Conservation (phyloP, 2,113 vertebrate species). For the Oncorhynchus gorbuscha region DNA sequence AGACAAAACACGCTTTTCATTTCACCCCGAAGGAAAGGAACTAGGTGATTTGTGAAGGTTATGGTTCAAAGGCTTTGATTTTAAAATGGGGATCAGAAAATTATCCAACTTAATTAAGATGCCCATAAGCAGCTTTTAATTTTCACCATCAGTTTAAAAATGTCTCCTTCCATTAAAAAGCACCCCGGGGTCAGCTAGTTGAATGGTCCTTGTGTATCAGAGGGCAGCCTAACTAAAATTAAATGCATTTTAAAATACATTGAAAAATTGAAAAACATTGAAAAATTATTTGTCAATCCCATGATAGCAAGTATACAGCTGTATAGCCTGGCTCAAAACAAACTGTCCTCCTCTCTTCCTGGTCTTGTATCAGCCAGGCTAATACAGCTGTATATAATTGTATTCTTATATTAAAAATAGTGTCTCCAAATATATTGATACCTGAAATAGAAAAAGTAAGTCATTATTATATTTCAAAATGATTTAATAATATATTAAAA, state of each 20-base stretch:
- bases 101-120: not conserved
- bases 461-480: too few species aligned
- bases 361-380: too few species aligned
- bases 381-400: too few species aligned
- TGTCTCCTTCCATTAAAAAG: constrained; percentile 16
- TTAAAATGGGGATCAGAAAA: constrained; percentile 1
- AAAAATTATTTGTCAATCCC: not conserved
- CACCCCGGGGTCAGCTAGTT: constrained; percentile 21
- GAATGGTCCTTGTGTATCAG: constrained; percentile 49
- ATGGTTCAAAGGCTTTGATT: constrained; percentile 44
- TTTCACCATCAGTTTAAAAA: constrained; percentile 53
- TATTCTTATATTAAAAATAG: not conserved
- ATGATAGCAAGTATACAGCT: not conserved
- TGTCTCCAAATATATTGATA: too few species aligned
- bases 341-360: too few species aligned
- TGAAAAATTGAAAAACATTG: too few species aligned
- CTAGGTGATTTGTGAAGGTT: constrained; percentile 11
- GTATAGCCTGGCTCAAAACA: not conserved
- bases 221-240: not conserved
- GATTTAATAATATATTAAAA: too few species aligned
- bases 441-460: too few species aligned
- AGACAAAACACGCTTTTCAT: constrained; percentile 17
- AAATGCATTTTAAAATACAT: not conserved
- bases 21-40: constrained; percentile 8
- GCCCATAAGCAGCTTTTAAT: constrained; percentile 16